Base-by-base conservation (phyloP, 2,888 invertebrate genomes). In the Orchestes rusci region DNA sequence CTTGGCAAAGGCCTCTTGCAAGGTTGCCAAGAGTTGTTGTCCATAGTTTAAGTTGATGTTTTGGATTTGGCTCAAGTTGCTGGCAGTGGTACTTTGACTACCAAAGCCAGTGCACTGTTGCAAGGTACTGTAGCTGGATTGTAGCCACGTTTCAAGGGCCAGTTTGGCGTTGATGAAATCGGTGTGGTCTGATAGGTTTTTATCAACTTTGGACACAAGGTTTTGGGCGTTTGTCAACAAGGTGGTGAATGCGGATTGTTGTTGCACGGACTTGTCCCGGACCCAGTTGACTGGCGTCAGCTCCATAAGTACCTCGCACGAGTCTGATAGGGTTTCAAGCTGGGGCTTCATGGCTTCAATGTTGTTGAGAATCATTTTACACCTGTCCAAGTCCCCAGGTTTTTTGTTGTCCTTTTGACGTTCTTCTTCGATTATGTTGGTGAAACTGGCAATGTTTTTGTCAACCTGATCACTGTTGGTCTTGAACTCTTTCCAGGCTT, bases 111-210 rank as follows among this genome's bases (percentile, higher is more conserved):
- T 76, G 56, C 91, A 92, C 52, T 85, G 84, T 59, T 85, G 82
- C 0, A 95, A 78, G 3, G 84, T 82, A 19, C 85, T 84, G 55
- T 85, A 84, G 18, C 89, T 87, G 27, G 80, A 77, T 43, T 80
- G 78, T 17, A 92, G 70, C 94, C 94, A 95, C 46, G 79, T 76
- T 53, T 87, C 82, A 56, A 93, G 74, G 57, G 88, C 84, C 48
- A 81, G 77, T 61, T 90, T 89, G 13, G 88, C 87, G 58, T 88
- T 88, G 4, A 89, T 74, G 66, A 93, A 92, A 62, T 93, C 91
- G 0, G 88, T 89, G 61, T 92, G 91, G 64, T 93, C 92, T 0
- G 88, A 85, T 0, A 94, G 71, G 65, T 88, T 90, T 71, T 91
- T 90, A 63, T 94, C 91, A 8, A 92, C 83, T 62, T 84, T 85